phyloP scores from a whole-genome alignment of 2,888 invertebrate genomes.

The Tetrapedia diversipes region DNA sequence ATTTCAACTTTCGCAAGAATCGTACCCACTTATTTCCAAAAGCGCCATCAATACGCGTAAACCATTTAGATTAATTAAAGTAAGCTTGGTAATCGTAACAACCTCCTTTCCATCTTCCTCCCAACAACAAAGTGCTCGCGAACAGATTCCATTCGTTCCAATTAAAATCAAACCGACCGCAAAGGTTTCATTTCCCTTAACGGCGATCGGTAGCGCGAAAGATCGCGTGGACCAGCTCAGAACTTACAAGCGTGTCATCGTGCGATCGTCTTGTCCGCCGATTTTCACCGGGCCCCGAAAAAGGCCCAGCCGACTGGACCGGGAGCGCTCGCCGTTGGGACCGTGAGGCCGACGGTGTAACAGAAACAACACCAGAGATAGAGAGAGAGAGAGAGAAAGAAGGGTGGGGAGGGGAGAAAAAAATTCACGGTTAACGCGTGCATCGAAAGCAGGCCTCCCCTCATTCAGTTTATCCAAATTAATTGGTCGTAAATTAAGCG shows the following conservation, averaged over 20 bases:
- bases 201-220: slow-evolving; percentile 5
- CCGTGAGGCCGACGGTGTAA: slow-evolving; percentile 39
- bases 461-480: slow-evolving; percentile 82
- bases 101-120: too few relatives aligned
- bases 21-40: too few relatives aligned
- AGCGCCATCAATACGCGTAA: too few relatives aligned
- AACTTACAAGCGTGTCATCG: slow-evolving; percentile 37
- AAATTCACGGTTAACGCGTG: slow-evolving; percentile 81
- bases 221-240: neutral
- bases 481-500: slow-evolving; percentile 83
- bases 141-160: too few relatives aligned
- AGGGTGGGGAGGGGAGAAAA: slow-evolving; percentile 57
- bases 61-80: too few relatives aligned
- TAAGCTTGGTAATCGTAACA: too few relatives aligned
- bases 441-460: slow-evolving; percentile 78
- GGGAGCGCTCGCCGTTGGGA: slow-evolving; percentile 14
- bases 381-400: too few relatives aligned
- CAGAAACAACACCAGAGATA: too few relatives aligned
- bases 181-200: slow-evolving; percentile 1
- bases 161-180: slow-evolving; percentile 6
- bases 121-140: too few relatives aligned
- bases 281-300: slow-evolving; percentile 33
- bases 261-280: slow-evolving; percentile 21
- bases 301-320: slow-evolving; percentile 3
- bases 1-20: too few relatives aligned